Conservation (phyloP, 2,113 vertebrate genomes). For the Pollachius pollachius region DNA sequence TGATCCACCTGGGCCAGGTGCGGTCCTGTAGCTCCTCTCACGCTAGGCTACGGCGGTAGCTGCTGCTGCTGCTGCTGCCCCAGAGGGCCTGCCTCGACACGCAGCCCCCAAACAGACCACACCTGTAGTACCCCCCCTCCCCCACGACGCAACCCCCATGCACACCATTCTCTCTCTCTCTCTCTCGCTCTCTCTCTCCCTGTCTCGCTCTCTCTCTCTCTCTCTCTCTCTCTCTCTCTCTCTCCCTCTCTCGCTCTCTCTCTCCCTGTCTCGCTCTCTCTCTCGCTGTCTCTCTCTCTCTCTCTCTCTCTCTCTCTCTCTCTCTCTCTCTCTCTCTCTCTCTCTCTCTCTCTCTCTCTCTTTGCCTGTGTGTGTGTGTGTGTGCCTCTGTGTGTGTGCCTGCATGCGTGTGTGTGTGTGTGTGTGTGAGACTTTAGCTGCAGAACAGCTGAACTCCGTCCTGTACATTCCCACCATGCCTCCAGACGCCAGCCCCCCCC, state of each 20-base stretch:
- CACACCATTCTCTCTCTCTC: conserved; percentile 18
- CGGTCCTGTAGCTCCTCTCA: conserved; percentile 64
- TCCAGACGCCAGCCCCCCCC: conserved; percentile 32
- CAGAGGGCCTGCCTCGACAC: conserved; percentile 59
- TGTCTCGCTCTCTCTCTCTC: too few species aligned
- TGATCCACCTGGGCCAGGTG: conserved; percentile 62
- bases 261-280: too few species aligned
- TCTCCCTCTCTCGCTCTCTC: too few species aligned
- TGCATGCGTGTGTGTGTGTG: background rate
- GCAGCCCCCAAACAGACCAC: conserved; percentile 33
- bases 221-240: too few species aligned
- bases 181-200: too few species aligned
- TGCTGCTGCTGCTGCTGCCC: too few species aligned
- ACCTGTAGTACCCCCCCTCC: conserved; percentile 30
- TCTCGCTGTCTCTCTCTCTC: too few species aligned
- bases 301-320: too few species aligned
- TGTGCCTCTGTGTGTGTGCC: too few species aligned
- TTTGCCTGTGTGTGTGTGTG: too few species aligned
- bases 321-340: too few species aligned
- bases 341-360: too few species aligned
- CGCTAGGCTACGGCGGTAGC: conserved; percentile 36
- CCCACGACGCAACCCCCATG: background rate
- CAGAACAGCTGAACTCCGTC: background rate
- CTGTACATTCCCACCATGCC: background rate
- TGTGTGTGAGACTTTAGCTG: background rate